Conservation (phyloP, 2,888 invertebrate species). For the Serrognathus titanus region DNA sequence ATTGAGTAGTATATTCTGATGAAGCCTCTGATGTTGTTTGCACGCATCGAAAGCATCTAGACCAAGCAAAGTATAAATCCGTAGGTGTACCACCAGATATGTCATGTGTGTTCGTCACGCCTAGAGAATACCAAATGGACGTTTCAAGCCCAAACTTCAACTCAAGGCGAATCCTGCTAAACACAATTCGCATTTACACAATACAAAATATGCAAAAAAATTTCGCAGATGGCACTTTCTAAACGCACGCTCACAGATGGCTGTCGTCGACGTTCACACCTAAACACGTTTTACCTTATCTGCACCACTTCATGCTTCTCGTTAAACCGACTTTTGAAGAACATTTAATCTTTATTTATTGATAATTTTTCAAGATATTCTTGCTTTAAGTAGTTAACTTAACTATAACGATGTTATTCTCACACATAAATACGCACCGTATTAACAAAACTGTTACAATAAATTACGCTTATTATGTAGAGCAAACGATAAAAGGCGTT, state of each 20-base stretch:
- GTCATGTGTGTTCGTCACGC: conserved; percentile 34
- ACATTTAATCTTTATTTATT: conserved; percentile 2
- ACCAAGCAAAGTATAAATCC: conserved; percentile 5
- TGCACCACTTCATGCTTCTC: conserved; percentile 1
- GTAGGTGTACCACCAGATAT: conserved; percentile 36
- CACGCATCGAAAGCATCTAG: background rate
- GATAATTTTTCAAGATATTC: background rate
- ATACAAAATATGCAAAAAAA: background rate
- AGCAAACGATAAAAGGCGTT: too few species aligned
- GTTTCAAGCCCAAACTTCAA: conserved; percentile 5
- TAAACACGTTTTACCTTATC: conserved; percentile 9
- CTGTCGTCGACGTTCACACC: conserved; percentile 4
- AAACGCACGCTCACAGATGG: conserved; percentile 8
- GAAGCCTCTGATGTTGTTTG: background rate
- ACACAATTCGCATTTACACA: background rate
- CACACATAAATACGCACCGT: background rate
- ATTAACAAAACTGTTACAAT: too few species aligned
- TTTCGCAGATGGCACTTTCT: conserved; percentile 2
- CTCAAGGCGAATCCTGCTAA: too few species aligned
- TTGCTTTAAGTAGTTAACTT: background rate
- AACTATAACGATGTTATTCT: background rate
- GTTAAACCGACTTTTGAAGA: background rate
- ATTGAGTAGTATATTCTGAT: background rate
- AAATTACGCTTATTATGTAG: too few species aligned
- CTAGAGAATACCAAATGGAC: conserved; percentile 28